Conservation (phyloP, 2,888 invertebrate genomes). For the Branchipolynoe longqiensis region DNA sequence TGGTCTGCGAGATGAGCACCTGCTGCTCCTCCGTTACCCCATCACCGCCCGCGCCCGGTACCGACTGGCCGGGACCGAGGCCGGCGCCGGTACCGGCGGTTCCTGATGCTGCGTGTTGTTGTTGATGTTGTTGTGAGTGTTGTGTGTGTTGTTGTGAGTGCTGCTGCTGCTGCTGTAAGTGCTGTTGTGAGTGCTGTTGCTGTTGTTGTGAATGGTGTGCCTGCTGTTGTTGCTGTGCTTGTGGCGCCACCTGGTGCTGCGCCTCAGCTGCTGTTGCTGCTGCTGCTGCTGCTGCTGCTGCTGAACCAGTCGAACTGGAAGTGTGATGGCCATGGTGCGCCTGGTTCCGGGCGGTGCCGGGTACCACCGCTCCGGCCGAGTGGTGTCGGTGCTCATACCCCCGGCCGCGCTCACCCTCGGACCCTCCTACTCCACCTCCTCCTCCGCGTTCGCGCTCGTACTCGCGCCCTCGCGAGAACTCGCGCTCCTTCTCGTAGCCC, state of each 20-base stretch:
- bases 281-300: too few species aligned
- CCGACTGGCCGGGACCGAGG: too few species aligned
- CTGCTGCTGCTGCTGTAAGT: neutral
- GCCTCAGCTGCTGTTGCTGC: neutral
- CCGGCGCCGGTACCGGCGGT: too few species aligned
- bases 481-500: neutral
- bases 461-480: neutral
- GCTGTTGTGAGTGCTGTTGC: neutral
- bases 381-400: too few species aligned
- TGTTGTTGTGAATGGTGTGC: constrained; percentile 14
- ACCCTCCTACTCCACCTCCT: neutral
- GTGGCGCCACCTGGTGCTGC: neutral
- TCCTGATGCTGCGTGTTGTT: constrained; percentile 33
- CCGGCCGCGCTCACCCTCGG: neutral
- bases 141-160: constrained; percentile 33
- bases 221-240: neutral
- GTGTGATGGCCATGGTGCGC: neutral
- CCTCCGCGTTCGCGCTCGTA: neutral
- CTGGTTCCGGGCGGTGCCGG: neutral
- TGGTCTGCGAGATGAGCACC: constrained; percentile 44
- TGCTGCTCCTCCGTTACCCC: constrained; percentile 10
- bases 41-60: too few species aligned
- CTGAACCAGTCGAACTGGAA: too few species aligned
- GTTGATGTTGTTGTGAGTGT: constrained; percentile 47
- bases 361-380: neutral